Conservation (phyloP, 2,888 invertebrate species). For the Blera fallax region DNA sequence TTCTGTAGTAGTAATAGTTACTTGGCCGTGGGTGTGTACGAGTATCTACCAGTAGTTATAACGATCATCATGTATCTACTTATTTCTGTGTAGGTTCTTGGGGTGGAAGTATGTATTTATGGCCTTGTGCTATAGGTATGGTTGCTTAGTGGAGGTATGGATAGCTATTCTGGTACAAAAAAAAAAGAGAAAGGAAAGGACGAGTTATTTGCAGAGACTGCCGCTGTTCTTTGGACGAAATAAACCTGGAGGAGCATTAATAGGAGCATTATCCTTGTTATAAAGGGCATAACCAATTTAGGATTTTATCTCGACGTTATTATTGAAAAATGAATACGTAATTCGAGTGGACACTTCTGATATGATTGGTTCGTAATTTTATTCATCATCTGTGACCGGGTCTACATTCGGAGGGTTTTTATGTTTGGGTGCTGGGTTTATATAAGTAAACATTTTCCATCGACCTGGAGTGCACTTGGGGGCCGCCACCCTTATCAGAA, state of each 20-base stretch:
- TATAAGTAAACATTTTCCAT: constrained; percentile 1
- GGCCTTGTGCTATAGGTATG: constrained; percentile 31
- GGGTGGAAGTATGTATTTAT: constrained; percentile 8
- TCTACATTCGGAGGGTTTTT: constrained; percentile 19
- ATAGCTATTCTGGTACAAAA: background rate
- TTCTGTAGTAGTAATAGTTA: background rate
- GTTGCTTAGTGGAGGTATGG: background rate
- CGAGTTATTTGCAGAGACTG: constrained; percentile 30
- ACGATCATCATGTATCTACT: constrained; percentile 25
- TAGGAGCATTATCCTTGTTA: constrained; percentile 51
- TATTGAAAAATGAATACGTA: constrained; percentile 66
- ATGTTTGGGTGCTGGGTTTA: background rate
- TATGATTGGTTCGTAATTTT: constrained; percentile 64
- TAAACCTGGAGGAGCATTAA: constrained; percentile 39
- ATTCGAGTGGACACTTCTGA: constrained; percentile 66
- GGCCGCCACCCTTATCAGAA: background rate
- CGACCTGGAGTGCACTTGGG: constrained; percentile 24
- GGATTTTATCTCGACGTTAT: constrained; percentile 44
- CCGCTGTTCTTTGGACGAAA: constrained; percentile 32
- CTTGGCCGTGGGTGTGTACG: background rate
- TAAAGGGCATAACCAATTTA: constrained; percentile 60
- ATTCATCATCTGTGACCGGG: constrained; percentile 43
- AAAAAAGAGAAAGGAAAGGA: background rate
- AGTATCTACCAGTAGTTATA: constrained; percentile 23
- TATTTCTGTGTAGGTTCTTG: constrained; percentile 10